A percentile compares a stretch with the other conserved stretches of the same genome.
These are phyloP conservation scores for Aplysina aerophoba DNA, from an alignment of 37 sponge, comb jelly and placozoan species.

Conservation along the genomic window DNA sequence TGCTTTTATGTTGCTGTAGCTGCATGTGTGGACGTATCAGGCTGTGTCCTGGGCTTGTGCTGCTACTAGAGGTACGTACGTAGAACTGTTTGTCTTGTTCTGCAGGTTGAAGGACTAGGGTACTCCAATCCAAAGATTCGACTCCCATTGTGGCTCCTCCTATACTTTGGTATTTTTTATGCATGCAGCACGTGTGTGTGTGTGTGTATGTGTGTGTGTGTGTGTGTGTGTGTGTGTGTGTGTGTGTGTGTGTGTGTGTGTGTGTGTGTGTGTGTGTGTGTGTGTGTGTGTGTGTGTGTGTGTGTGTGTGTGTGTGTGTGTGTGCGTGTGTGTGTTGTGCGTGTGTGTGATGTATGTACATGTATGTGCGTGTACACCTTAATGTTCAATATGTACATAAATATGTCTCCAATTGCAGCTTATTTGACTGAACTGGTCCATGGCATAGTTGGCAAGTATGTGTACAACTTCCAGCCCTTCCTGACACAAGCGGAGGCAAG, in stretches of 20 bases:
- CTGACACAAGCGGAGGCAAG: conserved; percentile 80
- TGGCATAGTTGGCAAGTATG: conserved; percentile 39
- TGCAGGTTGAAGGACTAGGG: conserved; percentile 78
- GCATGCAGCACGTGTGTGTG: neutral
- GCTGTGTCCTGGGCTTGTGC: too few relatives aligned
- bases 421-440: conserved; percentile 67
- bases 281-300: conserved; percentile 7
- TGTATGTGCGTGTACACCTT: too few relatives aligned
- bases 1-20: too few relatives aligned
- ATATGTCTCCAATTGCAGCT: conserved; percentile 37
- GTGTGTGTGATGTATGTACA: neutral
- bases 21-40: too few relatives aligned
- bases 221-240: neutral
- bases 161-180: conserved; percentile 52
- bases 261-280: too few relatives aligned
- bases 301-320: neutral
- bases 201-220: neutral
- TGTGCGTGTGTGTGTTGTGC: neutral
- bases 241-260: neutral
- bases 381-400: too few relatives aligned
- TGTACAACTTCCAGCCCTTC: conserved; percentile 77
- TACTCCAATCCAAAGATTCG: conserved; percentile 54
- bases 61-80: neutral
- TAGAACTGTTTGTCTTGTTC: neutral
- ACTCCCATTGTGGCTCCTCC: conserved; percentile 60